Percentiles rank a stretch among this genome's conserved stretches.
Evolutionary conservation across 2,113 vertebrate genomes (phyloP).

Genomic region (Indri indri): DNA sequence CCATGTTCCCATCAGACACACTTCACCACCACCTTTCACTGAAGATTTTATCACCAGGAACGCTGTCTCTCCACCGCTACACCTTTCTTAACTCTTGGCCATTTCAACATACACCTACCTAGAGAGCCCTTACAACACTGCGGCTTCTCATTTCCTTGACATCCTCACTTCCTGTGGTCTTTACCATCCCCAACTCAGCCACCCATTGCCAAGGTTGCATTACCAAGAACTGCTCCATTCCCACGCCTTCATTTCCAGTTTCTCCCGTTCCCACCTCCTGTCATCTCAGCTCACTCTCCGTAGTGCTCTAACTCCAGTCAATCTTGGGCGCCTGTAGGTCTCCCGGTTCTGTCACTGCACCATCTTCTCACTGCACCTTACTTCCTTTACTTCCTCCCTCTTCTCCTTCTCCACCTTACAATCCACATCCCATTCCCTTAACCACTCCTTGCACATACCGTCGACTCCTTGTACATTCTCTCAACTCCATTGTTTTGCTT

Average conservation of each 20-base stretch:
- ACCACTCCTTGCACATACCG: not conserved
- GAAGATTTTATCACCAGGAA: not conserved
- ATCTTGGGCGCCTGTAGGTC: not conserved
- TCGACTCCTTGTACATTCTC: not conserved
- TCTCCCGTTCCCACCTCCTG: not conserved
- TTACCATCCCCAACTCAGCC: not conserved
- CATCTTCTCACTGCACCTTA: not conserved
- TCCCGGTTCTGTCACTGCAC: not conserved
- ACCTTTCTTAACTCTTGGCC: not conserved
- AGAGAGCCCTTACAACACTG: not conserved
- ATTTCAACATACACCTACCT: not conserved
- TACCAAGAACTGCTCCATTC: not conserved
- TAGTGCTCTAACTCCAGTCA: not conserved
- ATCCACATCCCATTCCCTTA: not conserved
- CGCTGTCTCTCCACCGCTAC: not conserved
- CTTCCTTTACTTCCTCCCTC: not conserved
- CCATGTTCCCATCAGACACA: not conserved
- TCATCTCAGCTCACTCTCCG: not conserved
- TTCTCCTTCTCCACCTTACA: not conserved
- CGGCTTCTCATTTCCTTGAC: not conserved
- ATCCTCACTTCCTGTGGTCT: not conserved
- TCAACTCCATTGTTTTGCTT: slow-evolving; percentile 20
- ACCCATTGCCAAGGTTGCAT: not conserved
- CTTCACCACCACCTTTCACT: not conserved
- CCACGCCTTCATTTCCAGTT: not conserved